These are phyloP conservation scores for Catocala fraxini DNA, from an alignment of 2,888 invertebrate genomes.

Conservation along the genomic window DNA sequence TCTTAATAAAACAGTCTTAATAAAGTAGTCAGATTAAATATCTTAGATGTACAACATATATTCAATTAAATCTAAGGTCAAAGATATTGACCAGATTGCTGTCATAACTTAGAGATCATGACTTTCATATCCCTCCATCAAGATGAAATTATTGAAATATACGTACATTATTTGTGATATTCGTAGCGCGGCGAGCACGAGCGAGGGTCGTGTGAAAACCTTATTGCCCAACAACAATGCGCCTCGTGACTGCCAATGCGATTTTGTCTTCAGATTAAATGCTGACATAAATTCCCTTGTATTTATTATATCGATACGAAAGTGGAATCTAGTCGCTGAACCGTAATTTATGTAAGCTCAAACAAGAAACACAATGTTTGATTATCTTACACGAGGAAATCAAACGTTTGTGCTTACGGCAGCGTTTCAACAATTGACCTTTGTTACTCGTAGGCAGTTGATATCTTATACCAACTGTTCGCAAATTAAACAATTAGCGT, in stretches of 20 bases:
- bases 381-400: constrained; percentile 47
- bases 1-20: too few relatives aligned
- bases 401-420: constrained; percentile 24
- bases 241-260: constrained; percentile 79
- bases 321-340: constrained; percentile 51
- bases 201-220: constrained; percentile 76
- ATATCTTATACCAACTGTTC: not conserved
- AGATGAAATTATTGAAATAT: constrained; percentile 73
- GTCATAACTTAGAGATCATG: constrained; percentile 46
- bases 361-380: constrained; percentile 45
- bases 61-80: constrained; percentile 38
- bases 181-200: constrained; percentile 66
- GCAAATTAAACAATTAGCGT: constrained; percentile 57
- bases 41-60: not conserved
- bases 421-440: constrained; percentile 19
- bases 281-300: constrained; percentile 81
- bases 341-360: constrained; percentile 52
- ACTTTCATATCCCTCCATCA: constrained; percentile 55
- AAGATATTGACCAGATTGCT: constrained; percentile 41
- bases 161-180: constrained; percentile 65
- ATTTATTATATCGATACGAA: constrained; percentile 80
- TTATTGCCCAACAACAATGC: constrained; percentile 76
- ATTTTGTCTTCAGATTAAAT: constrained; percentile 80
- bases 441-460: constrained; percentile 7
- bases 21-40: too few relatives aligned